A percentile compares a stretch with the other conserved stretches of the same genome.
phyloP scores from a whole-genome alignment of 2,797 vertebrate species.

The Spinibarbus caldwelli region DNA sequence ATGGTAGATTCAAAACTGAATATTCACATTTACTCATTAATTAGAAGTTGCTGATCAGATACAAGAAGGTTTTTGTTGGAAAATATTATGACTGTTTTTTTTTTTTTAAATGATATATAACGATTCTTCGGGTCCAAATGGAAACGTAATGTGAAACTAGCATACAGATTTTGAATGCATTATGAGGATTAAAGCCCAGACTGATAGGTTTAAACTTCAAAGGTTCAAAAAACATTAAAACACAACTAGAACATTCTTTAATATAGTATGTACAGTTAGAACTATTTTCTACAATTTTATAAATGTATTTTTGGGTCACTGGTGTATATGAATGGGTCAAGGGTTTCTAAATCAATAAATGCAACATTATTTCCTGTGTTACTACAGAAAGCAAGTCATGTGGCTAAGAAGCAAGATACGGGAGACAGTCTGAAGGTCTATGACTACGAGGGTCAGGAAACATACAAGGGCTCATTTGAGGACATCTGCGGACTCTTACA shows the following conservation, averaged over 20 bases:
- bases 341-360: neutral
- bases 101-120: too few relatives aligned
- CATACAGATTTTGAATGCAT: neutral
- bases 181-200: neutral
- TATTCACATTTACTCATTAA: neutral
- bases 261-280: neutral
- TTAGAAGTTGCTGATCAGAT: neutral
- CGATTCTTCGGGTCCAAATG: too few relatives aligned
- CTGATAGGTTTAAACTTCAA: neutral
- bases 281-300: neutral
- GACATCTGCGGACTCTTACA: slow-evolving; percentile 91
- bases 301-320: neutral
- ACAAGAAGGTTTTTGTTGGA: too few relatives aligned
- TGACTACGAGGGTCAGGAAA: slow-evolving; percentile 82
- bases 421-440: slow-evolving; percentile 81
- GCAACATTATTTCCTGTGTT: neutral
- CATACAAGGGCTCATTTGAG: slow-evolving; percentile 77
- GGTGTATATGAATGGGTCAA: neutral
- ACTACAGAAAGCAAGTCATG: neutral
- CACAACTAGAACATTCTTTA: neutral
- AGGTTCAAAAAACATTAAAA: neutral
- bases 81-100: too few relatives aligned
- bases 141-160: neutral
- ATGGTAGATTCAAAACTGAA: neutral
- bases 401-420: slow-evolving; percentile 64